Conservation (phyloP, 2,888 invertebrate species). For the Scelioninae gen. 1 region DNA sequence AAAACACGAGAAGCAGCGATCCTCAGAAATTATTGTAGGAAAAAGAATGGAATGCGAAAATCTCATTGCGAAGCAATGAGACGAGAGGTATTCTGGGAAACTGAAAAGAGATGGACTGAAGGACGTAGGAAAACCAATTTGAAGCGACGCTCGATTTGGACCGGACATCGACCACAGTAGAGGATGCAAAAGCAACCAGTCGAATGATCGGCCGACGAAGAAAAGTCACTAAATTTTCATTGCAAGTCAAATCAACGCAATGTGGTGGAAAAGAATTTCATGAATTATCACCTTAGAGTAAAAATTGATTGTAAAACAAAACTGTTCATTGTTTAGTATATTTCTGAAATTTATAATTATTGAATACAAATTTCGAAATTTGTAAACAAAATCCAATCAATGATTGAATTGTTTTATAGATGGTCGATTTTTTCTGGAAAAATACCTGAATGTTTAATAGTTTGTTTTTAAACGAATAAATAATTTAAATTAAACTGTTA, state of each 20-base stretch:
- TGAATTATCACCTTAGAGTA: too few species aligned
- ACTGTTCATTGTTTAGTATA: too few species aligned
- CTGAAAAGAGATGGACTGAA: constrained; percentile 26
- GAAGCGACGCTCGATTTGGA: constrained; percentile 36
- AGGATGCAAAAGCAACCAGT: constrained; percentile 33
- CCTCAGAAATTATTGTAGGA: constrained; percentile 71
- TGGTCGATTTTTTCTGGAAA: too few species aligned
- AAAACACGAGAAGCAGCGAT: constrained; percentile 26
- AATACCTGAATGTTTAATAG: too few species aligned
- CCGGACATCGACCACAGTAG: constrained; percentile 27
- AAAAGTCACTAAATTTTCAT: constrained; percentile 33
- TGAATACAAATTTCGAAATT: too few species aligned
- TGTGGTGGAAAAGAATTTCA: too few species aligned
- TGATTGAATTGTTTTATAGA: too few species aligned
- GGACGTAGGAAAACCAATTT: constrained; percentile 42
- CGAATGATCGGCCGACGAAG: constrained; percentile 25
- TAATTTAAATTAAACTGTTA: too few species aligned
- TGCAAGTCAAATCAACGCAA: constrained; percentile 30
- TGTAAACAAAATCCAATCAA: too few species aligned
- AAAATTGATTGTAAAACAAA: too few species aligned
- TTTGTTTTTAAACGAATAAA: too few species aligned
- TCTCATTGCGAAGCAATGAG: constrained; percentile 24
- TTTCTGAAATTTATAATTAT: too few species aligned
- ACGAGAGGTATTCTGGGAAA: constrained; percentile 38
- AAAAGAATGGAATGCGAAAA: constrained; percentile 63